Evolutionary conservation across 2,113 vertebrate species (phyloP).

Genomic region (Clupea harengus): DNA sequence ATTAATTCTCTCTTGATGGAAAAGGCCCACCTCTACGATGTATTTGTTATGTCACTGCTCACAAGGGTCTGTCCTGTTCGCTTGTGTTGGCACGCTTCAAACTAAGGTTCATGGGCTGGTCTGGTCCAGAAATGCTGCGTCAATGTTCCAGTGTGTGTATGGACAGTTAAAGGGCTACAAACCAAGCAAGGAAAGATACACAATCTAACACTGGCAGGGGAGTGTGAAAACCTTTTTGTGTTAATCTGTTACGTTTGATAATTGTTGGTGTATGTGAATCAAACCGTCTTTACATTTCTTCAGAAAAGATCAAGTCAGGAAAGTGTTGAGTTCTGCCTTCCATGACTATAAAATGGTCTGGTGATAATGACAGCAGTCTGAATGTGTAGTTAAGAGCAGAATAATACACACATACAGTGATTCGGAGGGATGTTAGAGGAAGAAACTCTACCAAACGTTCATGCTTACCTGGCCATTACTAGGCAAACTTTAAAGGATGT

Average conservation of each 20-base stretch:
- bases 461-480: too few species aligned
- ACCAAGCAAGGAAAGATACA: not conserved
- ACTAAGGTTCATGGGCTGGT: not conserved
- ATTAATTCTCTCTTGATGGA: not conserved
- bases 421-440: too few species aligned
- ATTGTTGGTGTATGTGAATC: too few species aligned
- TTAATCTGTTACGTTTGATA: not conserved
- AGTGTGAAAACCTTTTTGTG: not conserved
- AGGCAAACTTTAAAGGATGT: too few species aligned
- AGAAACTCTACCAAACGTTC: too few species aligned
- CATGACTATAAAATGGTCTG: too few species aligned
- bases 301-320: not conserved
- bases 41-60: constrained; percentile 1
- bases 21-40: not conserved
- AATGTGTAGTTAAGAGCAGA: too few species aligned
- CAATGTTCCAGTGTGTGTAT: not conserved
- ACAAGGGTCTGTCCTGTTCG: not conserved
- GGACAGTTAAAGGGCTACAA: not conserved
- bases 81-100: not conserved
- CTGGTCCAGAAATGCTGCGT: not conserved
- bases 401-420: too few species aligned
- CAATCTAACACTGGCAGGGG: not conserved
- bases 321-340: not conserved
- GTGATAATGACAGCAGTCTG: too few species aligned
- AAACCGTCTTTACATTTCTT: too few species aligned